These are phyloP conservation scores for Lumbricus terrestris DNA, from an alignment of 2,888 invertebrate genomes.

Conservation along the genomic window DNA sequence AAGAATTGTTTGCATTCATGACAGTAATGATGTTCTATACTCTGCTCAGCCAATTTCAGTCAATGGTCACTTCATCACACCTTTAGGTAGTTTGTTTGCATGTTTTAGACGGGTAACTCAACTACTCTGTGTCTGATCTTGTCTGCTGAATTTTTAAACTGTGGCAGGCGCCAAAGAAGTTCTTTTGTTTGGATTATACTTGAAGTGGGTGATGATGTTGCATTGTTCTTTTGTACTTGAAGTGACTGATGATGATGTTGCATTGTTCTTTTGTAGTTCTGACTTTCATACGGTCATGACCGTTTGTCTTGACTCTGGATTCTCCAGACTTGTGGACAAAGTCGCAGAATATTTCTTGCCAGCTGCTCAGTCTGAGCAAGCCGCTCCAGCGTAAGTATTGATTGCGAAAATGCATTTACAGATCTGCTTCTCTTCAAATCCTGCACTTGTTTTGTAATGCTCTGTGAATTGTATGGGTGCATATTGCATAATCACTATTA, in stretches of 20 bases:
- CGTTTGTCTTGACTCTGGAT: constrained; percentile 76
- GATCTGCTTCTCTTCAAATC: background rate
- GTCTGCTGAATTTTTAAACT: background rate
- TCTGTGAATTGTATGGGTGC: background rate
- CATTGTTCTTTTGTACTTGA: constrained; percentile 26
- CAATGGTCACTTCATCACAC: too few relatives aligned
- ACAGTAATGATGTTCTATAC: too few relatives aligned
- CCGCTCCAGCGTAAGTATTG: constrained; percentile 24
- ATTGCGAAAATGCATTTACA: background rate
- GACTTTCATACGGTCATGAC: constrained; percentile 76
- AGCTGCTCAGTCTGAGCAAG: constrained; percentile 47
- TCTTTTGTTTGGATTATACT: background rate
- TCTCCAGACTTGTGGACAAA: constrained; percentile 77
- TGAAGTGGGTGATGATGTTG: too few relatives aligned
- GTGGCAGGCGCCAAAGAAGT: background rate
- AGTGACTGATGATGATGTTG: too few relatives aligned
- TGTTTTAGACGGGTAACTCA: too few relatives aligned
- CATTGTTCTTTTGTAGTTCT: constrained; percentile 58
- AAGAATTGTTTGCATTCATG: too few relatives aligned
- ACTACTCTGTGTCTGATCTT: background rate
- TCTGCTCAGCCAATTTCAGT: too few relatives aligned
- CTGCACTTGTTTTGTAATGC: background rate
- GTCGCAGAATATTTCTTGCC: constrained; percentile 73
- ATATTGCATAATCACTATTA: background rate
- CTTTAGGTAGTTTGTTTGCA: too few relatives aligned